These are phyloP conservation scores for Clepsis dumicolana DNA, from an alignment of 2,888 invertebrate species.

Conservation along the genomic window DNA sequence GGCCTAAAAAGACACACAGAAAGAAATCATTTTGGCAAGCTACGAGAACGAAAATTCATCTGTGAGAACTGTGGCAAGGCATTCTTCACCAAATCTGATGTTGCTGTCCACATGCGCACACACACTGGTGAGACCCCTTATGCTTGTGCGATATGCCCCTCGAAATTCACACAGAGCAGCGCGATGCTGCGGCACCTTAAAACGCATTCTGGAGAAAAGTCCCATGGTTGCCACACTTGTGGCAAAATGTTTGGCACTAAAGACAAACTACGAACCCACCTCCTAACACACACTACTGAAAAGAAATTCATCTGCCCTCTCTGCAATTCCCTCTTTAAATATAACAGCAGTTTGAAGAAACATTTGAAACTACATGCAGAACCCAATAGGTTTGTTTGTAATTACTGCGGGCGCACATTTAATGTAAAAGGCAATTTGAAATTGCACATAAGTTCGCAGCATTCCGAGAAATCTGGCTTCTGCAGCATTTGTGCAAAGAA, in stretches of 20 bases:
- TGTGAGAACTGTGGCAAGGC: slow-evolving; percentile 77
- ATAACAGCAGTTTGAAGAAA: slow-evolving; percentile 79
- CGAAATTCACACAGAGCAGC: slow-evolving; percentile 67
- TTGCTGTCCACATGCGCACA: slow-evolving; percentile 68
- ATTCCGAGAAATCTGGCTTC: slow-evolving; percentile 83
- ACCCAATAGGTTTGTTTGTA: slow-evolving; percentile 68
- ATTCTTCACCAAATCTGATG: slow-evolving; percentile 67
- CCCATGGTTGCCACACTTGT: slow-evolving; percentile 65
- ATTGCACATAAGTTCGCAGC: slow-evolving; percentile 80
- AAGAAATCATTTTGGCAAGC: slow-evolving; percentile 58
- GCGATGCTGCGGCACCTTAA: slow-evolving; percentile 66
- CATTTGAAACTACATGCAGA: slow-evolving; percentile 75
- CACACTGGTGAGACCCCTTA: slow-evolving; percentile 79
- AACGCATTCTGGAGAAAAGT: slow-evolving; percentile 65
- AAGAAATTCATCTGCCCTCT: slow-evolving; percentile 67
- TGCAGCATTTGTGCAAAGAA: slow-evolving; percentile 81
- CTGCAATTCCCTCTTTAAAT: slow-evolving; percentile 81
- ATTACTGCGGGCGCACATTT: slow-evolving; percentile 75
- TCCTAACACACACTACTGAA: slow-evolving; percentile 63
- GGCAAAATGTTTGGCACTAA: slow-evolving; percentile 71
- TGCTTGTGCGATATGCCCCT: slow-evolving; percentile 63
- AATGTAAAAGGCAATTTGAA: slow-evolving; percentile 80
- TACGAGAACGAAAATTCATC: slow-evolving; percentile 64
- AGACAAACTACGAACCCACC: slow-evolving; percentile 67
- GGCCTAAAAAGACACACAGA: slow-evolving; percentile 67